phyloP scores from a whole-genome alignment of 2,888 invertebrate genomes.

The Mystacides longicornis region DNA sequence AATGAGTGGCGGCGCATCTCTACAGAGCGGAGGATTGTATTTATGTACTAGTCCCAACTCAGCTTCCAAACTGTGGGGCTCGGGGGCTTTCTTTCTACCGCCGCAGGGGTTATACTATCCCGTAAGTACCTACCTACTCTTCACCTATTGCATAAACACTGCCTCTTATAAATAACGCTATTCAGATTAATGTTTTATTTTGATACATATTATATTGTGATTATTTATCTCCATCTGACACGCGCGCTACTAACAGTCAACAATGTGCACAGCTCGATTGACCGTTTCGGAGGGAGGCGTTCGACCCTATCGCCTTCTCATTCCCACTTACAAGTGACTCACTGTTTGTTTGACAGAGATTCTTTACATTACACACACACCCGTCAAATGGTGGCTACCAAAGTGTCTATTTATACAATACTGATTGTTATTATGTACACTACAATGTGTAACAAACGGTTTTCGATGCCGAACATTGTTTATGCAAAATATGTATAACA shows the following conservation, averaged over 20 bases:
- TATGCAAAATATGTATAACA: too few species aligned
- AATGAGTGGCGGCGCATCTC: constrained; percentile 24
- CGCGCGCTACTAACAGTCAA: constrained; percentile 14
- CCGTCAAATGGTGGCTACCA: not conserved
- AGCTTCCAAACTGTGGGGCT: constrained; percentile 96
- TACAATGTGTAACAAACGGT: too few species aligned
- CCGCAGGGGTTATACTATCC: constrained; percentile 96
- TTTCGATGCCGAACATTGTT: too few species aligned
- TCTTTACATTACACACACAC: not conserved
- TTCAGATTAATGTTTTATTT: constrained; percentile 1
- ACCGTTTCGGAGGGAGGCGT: constrained; percentile 18
- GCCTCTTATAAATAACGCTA: too few species aligned
- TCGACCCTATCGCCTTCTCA: constrained; percentile 17
- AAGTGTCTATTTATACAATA: too few species aligned
- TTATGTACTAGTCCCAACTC: constrained; percentile 54
- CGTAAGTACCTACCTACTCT: constrained; percentile 59
- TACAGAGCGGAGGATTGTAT: constrained; percentile 28
- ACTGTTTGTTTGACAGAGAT: constrained; percentile 19
- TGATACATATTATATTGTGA: not conserved
- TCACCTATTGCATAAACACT: not conserved
- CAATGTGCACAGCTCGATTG: constrained; percentile 21
- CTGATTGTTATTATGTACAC: too few species aligned
- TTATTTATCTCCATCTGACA: not conserved
- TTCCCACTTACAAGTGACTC: constrained; percentile 17
- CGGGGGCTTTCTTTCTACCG: constrained; percentile 92